These are phyloP conservation scores for Glaucidium brasilianum DNA, from an alignment of 2,113 vertebrate species.

Conservation along the genomic window DNA sequence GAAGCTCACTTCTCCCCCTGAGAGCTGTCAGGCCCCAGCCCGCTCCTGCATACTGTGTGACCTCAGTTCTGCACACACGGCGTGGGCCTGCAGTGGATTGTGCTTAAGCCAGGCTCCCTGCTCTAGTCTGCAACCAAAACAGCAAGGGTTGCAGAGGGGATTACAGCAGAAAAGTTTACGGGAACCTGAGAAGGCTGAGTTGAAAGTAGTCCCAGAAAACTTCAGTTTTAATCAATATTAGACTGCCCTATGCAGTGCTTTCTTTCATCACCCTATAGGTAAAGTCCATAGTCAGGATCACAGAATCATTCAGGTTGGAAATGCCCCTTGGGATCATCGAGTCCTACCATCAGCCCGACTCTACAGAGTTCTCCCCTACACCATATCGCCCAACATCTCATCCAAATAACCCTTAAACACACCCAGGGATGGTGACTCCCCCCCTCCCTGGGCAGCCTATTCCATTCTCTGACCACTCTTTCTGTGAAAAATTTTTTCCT, in stretches of 20 bases:
- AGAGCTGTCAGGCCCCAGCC: background rate
- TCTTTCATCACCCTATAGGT: background rate
- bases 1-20: rapidly evolving
- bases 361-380: too few species aligned
- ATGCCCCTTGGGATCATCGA: too few species aligned
- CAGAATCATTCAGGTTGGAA: too few species aligned
- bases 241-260: background rate
- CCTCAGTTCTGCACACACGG: rapidly evolving
- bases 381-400: too few species aligned
- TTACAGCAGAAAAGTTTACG: background rate
- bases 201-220: background rate
- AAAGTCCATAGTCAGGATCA: too few species aligned
- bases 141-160: background rate
- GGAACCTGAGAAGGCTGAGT: background rate
- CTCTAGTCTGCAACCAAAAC: background rate
- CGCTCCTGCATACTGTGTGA: rapidly evolving
- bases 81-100: background rate
- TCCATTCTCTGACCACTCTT: too few species aligned
- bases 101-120: background rate
- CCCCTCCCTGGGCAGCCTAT: too few species aligned
- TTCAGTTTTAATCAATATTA: background rate
- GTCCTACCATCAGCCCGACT: too few species aligned
- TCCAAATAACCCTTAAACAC: too few species aligned
- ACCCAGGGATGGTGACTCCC: too few species aligned
- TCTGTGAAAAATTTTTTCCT: too few species aligned